These are phyloP conservation scores for Diaperis boleti DNA, from an alignment of 2,888 invertebrate species.

Conservation along the genomic window DNA sequence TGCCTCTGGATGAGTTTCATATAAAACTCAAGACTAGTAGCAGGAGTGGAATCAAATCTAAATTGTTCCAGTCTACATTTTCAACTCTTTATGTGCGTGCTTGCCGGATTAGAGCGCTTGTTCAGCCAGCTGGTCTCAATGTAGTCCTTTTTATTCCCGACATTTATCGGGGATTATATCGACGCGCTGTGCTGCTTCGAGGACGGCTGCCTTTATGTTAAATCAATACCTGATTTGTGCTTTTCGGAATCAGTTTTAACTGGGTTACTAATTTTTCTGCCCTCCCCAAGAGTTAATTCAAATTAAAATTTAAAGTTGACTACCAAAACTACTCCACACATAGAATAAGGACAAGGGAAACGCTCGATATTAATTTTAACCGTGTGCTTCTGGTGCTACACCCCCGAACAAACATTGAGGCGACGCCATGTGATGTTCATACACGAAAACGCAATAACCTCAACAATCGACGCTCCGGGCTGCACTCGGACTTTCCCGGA, in stretches of 20 bases:
- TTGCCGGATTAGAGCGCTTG: constrained; percentile 51
- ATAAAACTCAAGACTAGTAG: constrained; percentile 59
- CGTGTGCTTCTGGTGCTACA: constrained; percentile 2
- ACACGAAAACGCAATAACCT: constrained; percentile 59
- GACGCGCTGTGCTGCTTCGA: constrained; percentile 39
- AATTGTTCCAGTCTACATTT: constrained; percentile 59
- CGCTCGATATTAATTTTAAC: too few species aligned
- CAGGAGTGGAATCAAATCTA: constrained; percentile 51
- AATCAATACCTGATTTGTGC: constrained; percentile 34
- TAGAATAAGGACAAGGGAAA: too few species aligned
- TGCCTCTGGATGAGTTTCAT: constrained; percentile 48
- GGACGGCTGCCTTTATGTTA: constrained; percentile 27
- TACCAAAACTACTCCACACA: too few species aligned
- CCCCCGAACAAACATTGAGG: constrained; percentile 40
- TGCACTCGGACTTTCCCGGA: constrained; percentile 40
- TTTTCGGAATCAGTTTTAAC: constrained; percentile 25
- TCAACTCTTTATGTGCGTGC: constrained; percentile 57
- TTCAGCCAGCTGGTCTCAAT: constrained; percentile 53
- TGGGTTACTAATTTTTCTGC: neutral
- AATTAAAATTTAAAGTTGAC: constrained; percentile 5
- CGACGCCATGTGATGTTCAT: constrained; percentile 54
- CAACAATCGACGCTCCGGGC: constrained; percentile 46
- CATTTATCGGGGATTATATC: constrained; percentile 55
- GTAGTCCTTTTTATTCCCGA: constrained; percentile 49
- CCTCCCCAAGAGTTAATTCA: too few species aligned